Evolutionary conservation across 2,113 vertebrate species (phyloP).

Genomic region (Amblyornis subalaris): DNA sequence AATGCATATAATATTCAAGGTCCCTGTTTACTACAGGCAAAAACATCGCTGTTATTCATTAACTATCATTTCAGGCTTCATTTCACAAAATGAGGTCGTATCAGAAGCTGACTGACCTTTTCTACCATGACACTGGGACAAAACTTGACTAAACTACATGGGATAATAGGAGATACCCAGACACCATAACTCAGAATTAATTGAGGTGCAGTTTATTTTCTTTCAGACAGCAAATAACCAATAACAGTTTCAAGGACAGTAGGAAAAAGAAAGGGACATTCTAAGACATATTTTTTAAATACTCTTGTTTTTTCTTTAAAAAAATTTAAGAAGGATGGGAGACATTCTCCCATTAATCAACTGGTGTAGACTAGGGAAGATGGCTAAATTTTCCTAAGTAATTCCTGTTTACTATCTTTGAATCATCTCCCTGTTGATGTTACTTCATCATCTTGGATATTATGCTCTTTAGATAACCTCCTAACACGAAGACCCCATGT

Average conservation of each 20-base stretch:
- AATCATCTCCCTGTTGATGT: neutral
- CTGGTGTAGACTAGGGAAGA: neutral
- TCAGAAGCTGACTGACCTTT: neutral
- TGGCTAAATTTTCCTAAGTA: neutral
- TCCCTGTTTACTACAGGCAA: neutral
- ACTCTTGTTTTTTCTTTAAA: rapidly evolving
- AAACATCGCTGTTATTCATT: neutral
- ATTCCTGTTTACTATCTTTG: neutral
- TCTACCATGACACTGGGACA: neutral
- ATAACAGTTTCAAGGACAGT: neutral
- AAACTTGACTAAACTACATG: neutral
- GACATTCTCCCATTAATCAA: neutral
- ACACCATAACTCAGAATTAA: neutral
- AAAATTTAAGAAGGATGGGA: neutral
- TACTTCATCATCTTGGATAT: neutral
- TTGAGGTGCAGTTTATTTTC: neutral
- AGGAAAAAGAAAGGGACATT: neutral
- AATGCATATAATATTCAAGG: neutral
- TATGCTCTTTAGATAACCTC: neutral
- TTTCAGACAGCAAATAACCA: neutral
- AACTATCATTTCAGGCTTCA: neutral
- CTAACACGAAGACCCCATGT: neutral
- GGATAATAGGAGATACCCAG: neutral
- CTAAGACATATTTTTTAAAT: neutral
- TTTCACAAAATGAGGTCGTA: neutral